Base-by-base conservation (phyloP, 2,113 vertebrate species). In the Myxocyprinus asiaticus region DNA sequence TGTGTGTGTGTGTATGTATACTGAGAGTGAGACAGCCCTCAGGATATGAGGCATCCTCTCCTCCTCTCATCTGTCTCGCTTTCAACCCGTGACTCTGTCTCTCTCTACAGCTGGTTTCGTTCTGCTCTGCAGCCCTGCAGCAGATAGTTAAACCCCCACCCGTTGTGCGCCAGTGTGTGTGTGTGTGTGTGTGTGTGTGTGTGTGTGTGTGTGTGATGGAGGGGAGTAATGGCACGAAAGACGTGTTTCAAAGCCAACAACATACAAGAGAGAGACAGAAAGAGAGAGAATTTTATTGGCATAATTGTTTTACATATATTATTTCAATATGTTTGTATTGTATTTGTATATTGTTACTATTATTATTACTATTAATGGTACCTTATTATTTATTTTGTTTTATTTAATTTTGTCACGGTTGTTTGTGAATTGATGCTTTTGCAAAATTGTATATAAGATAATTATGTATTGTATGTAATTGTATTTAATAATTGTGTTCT, bases 91-190 rank as follows among this genome's bases (percentile, higher is more conserved):
- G 22, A 64, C 47, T 67, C 50, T 58, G 58, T 75, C 48, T 15
- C n/a, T 76, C 74, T 78, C 65, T 83, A 77, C 51, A 66, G 81
- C 81, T 79, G 81, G 45, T 82, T 82, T 64, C 64, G 15, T 63
- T 80, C 78, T 77, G 59, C 78, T 64, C 51, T 76, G 66, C 71
- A 76, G 59, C 77, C 67, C 73, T 4, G 51, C 67, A 59, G 45
- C 78, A 76, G 67, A 77, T 73, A 76, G 73, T 80, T 73, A 81
- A 83, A 75, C 76, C 74, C 68, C 82, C 79, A 83, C 82, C 73
- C 74, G 33, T 62, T 51, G 69, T 14, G 7, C 8, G 79, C 48
- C 12, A 63, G 72, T 76, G 56, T 62, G 50, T 72, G 79, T 53
- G 22, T 69, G 72, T 76, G 56, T 62, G 50, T 72, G 42, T 67